Evolutionary conservation across 2,113 vertebrate genomes (phyloP).

Genomic region (Mastomys natalensis): DNA sequence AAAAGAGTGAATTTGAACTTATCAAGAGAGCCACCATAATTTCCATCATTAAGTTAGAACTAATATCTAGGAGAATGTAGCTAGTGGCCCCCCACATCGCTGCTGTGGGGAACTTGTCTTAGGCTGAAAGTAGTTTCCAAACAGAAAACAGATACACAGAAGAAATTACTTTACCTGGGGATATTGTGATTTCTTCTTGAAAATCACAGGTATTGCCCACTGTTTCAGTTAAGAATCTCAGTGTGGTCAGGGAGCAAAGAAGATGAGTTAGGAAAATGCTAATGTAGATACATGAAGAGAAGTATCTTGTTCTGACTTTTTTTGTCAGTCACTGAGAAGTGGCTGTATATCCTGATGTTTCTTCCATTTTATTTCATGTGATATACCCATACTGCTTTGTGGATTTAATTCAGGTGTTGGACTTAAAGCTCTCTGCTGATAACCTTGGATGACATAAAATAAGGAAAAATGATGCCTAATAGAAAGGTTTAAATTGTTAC

Average conservation of each 20-base stretch:
- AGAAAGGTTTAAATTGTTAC: background rate
- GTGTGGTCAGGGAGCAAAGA: background rate
- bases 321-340: background rate
- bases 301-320: background rate
- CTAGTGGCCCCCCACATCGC: background rate
- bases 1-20: background rate
- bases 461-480: slow-evolving; percentile 22
- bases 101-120: background rate
- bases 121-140: background rate
- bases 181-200: background rate
- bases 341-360: background rate
- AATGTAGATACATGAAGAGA: background rate
- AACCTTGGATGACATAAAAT: background rate
- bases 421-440: background rate
- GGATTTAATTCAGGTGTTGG: background rate
- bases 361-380: background rate
- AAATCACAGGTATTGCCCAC: background rate
- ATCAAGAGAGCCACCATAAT: background rate
- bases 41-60: background rate
- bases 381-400: background rate
- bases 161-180: background rate
- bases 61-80: background rate
- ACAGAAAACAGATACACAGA: background rate
- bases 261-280: background rate
- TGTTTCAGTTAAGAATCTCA: background rate